Percentiles rank a stretch among this genome's conserved stretches.
These are phyloP conservation scores for Seira musarum DNA, from an alignment of 2,888 invertebrate genomes.

Conservation along the genomic window DNA sequence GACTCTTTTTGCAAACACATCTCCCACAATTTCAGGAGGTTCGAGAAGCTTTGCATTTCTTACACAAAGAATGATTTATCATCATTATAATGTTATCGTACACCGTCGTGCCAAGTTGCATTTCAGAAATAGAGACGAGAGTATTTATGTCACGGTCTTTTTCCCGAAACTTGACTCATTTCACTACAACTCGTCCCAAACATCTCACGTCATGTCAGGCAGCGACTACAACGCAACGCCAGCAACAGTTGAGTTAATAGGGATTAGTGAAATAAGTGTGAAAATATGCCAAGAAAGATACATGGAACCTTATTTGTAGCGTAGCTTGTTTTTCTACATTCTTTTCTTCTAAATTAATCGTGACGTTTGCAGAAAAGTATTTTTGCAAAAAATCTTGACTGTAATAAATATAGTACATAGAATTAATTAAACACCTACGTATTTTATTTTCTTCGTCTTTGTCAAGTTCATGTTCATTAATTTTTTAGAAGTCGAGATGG, in stretches of 20 bases:
- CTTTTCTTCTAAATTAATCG: neutral
- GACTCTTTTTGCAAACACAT: neutral
- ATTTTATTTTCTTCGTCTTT: neutral
- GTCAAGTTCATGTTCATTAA: constrained; percentile 14
- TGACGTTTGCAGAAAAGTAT: no score
- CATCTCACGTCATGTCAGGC: neutral
- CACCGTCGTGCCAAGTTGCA: constrained; percentile 24
- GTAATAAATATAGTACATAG: no score
- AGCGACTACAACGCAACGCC: neutral
- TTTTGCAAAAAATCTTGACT: no score
- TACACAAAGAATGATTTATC: neutral
- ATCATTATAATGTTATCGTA: constrained; percentile 6
- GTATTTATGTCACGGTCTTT: constrained; percentile 55
- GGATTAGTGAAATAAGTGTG: neutral
- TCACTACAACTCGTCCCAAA: neutral
- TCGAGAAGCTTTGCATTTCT: neutral
- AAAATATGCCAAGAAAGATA: no score
- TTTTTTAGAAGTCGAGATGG: neutral
- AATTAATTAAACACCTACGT: no score
- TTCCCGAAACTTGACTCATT: constrained; percentile 14
- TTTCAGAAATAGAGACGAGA: constrained; percentile 24
- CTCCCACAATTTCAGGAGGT: neutral
- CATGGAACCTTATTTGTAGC: no score
- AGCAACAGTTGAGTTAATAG: neutral
- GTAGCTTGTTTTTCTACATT: no score